phyloP scores from a whole-genome alignment of 2,797 vertebrate genomes.

The Lemur catta region DNA sequence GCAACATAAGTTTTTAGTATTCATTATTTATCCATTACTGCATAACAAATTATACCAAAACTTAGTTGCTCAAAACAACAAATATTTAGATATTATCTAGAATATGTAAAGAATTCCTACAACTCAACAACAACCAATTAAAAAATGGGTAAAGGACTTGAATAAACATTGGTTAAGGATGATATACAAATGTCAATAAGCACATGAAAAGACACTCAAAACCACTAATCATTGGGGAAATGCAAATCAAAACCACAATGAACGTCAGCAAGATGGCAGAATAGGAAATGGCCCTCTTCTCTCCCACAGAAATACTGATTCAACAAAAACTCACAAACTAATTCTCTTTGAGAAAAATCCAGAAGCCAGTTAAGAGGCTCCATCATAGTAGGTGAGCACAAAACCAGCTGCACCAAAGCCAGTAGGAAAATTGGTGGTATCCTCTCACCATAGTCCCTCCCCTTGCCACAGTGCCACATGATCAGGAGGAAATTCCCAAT shows the following conservation, averaged over 20 bases:
- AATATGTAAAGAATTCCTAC: neutral
- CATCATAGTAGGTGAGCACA: neutral
- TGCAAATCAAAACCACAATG: constrained; percentile 26
- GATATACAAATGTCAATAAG: neutral
- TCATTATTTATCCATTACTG: neutral
- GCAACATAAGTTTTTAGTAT: neutral
- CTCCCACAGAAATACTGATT: neutral
- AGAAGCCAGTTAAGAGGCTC: neutral
- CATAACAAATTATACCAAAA: constrained; percentile 1
- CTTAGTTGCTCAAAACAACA: neutral
- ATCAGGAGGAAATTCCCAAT: neutral
- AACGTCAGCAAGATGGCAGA: constrained; percentile 29
- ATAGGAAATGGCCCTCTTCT: neutral
- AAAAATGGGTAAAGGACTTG: neutral
- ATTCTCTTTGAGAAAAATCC: neutral
- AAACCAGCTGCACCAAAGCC: neutral
- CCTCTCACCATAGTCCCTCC: neutral
- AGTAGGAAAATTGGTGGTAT: neutral
- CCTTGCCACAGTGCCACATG: neutral
- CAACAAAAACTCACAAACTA: neutral
- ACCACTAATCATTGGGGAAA: constrained; percentile 20
- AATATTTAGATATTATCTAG: neutral
- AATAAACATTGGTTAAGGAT: neutral
- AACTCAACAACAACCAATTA: neutral
- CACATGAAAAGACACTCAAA: neutral